phyloP scores from a whole-genome alignment of 2,888 invertebrate genomes.

The Pseudanteris insignis region DNA sequence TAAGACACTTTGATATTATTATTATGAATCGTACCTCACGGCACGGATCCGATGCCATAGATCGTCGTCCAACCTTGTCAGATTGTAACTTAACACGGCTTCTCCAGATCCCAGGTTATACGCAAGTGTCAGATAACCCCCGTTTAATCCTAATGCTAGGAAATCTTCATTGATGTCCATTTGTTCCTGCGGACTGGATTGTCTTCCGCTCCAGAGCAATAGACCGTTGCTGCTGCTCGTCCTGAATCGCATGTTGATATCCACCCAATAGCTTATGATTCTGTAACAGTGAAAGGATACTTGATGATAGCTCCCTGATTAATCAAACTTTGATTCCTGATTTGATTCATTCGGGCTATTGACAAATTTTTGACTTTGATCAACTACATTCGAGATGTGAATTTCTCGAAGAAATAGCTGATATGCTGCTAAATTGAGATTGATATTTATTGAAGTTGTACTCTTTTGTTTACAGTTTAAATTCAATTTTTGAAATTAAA shows the following conservation, averaged over 20 bases:
- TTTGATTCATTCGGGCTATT: slow-evolving; percentile 19
- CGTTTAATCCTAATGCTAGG: slow-evolving; percentile 84
- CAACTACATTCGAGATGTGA: neutral
- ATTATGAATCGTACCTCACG: slow-evolving; percentile 71
- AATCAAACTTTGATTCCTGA: slow-evolving; percentile 18
- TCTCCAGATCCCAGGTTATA: slow-evolving; percentile 91
- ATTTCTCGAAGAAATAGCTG: slow-evolving; percentile 12
- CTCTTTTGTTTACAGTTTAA: too few species aligned
- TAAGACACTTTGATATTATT: too few species aligned
- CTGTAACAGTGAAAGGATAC: slow-evolving; percentile 65
- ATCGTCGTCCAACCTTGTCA: slow-evolving; percentile 87
- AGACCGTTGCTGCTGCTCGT: slow-evolving; percentile 78
- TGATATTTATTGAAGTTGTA: too few species aligned
- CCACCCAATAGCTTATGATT: slow-evolving; percentile 83
- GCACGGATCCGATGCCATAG: slow-evolving; percentile 83
- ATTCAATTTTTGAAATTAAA: too few species aligned
- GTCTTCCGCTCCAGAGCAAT: slow-evolving; percentile 85
- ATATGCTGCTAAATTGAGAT: slow-evolving; percentile 21
- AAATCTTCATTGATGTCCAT: slow-evolving; percentile 77
- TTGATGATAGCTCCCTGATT: slow-evolving; percentile 16
- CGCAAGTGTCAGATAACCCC: slow-evolving; percentile 78
- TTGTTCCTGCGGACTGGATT: slow-evolving; percentile 65
- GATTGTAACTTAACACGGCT: slow-evolving; percentile 84
- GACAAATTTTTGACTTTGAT: slow-evolving; percentile 28
- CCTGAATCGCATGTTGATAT: slow-evolving; percentile 88